Percentiles rank a stretch among this genome's conserved stretches.
phyloP scores from a whole-genome alignment of 2,797 vertebrate species.

The Glyptemys insculpta region DNA sequence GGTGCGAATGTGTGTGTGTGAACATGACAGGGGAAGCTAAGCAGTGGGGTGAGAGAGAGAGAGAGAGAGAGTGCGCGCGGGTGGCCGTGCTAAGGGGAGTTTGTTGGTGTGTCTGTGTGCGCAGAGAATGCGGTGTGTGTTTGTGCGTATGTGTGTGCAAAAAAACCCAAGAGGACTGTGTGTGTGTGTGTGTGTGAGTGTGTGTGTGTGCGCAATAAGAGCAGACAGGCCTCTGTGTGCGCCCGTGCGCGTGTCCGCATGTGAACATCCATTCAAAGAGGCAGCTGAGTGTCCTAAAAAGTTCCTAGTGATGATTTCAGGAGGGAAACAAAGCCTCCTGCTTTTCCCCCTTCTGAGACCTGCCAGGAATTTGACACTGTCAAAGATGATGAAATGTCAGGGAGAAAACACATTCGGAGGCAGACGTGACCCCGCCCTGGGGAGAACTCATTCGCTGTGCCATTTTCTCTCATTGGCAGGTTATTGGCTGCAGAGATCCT shows the following conservation, averaged over 20 bases:
- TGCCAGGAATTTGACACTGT: not conserved
- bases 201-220: no score
- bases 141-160: not conserved
- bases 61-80: rapidly evolving
- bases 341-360: not conserved
- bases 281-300: not conserved
- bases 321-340: not conserved
- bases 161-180: not conserved
- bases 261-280: not conserved
- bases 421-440: not conserved
- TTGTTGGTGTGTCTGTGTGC: not conserved
- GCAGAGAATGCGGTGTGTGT: not conserved
- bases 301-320: not conserved
- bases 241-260: not conserved
- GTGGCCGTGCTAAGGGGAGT: rapidly evolving
- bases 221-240: no score
- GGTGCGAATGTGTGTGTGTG: not conserved
- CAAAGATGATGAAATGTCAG: constrained; percentile 41
- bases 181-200: no score
- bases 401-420: constrained; percentile 1
- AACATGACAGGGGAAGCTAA: rapidly evolving
- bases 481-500: not conserved
- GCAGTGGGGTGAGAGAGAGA: not conserved
- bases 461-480: constrained; percentile 33
- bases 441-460: not conserved